phyloP scores from a whole-genome alignment of 2,113 vertebrate species.

The Rattus rattus region DNA sequence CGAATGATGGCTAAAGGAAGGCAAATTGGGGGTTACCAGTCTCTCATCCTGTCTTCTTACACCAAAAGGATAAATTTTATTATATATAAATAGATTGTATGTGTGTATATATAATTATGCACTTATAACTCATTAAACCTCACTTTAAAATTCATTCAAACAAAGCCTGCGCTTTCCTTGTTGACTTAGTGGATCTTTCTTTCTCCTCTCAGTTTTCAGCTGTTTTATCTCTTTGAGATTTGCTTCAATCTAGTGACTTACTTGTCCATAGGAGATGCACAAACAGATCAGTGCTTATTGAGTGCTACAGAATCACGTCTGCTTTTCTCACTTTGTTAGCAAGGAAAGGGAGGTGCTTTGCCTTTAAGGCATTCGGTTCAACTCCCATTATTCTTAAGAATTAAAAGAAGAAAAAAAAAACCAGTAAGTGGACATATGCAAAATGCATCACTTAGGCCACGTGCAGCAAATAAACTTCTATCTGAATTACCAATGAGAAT shows the following conservation, averaged over 20 bases:
- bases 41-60: not conserved
- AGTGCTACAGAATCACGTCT: not conserved
- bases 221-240: not conserved
- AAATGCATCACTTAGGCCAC: slow-evolving; percentile 50
- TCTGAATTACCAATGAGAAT: slow-evolving; percentile 36
- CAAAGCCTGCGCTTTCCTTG: not conserved
- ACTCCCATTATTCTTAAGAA: slow-evolving; percentile 13
- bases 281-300: slow-evolving; percentile 44
- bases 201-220: not conserved
- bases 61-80: not conserved
- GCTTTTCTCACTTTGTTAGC: not conserved
- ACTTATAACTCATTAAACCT: not conserved
- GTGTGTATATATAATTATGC: not conserved
- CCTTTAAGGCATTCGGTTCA: slow-evolving; percentile 14
- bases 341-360: slow-evolving; percentile 5
- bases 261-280: not conserved
- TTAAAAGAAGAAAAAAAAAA: not conserved
- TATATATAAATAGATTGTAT: not conserved
- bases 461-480: slow-evolving; percentile 33
- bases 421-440: not conserved
- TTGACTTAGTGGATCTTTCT: too few species aligned
- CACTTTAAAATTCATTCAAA: not conserved
- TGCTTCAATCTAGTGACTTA: slow-evolving; percentile 33
- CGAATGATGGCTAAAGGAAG: not conserved
- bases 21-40: slow-evolving; percentile 26